Base-by-base conservation (phyloP, 2,888 invertebrate genomes). In the Tuberolachnus salignus region DNA sequence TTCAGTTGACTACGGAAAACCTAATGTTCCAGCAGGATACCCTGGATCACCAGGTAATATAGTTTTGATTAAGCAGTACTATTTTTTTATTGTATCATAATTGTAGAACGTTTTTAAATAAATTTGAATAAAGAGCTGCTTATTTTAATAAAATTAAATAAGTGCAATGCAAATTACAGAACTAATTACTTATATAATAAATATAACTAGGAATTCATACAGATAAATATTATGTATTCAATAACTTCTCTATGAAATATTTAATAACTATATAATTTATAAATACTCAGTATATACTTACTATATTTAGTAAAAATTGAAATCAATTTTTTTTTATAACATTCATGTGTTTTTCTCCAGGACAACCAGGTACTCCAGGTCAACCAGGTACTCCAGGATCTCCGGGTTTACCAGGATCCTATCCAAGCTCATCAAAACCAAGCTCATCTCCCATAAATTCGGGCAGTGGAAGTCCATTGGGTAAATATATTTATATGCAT, bases 321-420 rank as follows among this genome's bases (percentile, higher is more conserved):
- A 34, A 34, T 34, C 6, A 34, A 34, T n/a, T n/a, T n/a, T n/a
- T n/a, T n/a, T n/a, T n/a, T n/a, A 34, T 4, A 34, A 34, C 6
- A 34, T 34, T 34, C 6, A 34, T n/a, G 0, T 59, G 16, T 1
- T 59, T 10, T 59, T 26, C 80, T 53, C 80, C 81, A 53, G 82
- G 81, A 16, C 74, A 80, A 42, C 82, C 82, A 73, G 81, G 81
- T 16, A 70, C 51, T 66, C 82, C 82, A 16, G 81, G 81, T n/a
- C 49, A 19, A 19, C 80, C 82, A n/a, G 81, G 80, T 51, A 46
- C 75, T 26, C 82, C 82, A 14, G 81, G 81, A 19, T 59, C 80
- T 26, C 82, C 83, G 19, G 82, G 82, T 42, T 34, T 49, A 1
- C 81, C 83, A 26, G 80, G 80, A 11, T 57, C 21, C 63, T 70